Base-by-base conservation (phyloP, 2,113 vertebrate species). In the Ifrita kowaldi region DNA sequence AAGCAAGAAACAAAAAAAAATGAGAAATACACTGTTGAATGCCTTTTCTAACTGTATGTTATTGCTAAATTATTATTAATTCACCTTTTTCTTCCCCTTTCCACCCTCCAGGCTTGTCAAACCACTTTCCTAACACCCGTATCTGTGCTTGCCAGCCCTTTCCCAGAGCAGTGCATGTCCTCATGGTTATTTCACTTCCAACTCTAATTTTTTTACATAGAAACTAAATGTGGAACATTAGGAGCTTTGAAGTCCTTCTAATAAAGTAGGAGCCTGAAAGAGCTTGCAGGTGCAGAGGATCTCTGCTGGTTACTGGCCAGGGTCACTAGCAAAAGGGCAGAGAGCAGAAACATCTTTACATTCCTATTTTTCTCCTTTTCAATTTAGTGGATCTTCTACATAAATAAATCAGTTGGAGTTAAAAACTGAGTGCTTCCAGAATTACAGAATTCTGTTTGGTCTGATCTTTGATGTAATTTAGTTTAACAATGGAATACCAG, bases 51-150 rank as follows among this genome's bases (percentile, higher is more conserved):
- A 47, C 16, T 28, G 6, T 26, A 56, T 11, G 0, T 27, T 69
- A 39, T 52, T 70, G 33, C 15, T 56, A 39, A 73, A 76, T 56
- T 82, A 77, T 28, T 57, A n/a, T 49, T 39, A 55, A 78, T 83
- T 94, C 24, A 49, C 7, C 4, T 63, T 82, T 71, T 90, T 55
- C 6, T 87, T 85, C 21, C 24, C 5, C 7, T 80, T 84, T 74
- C 28, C 26, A 20, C 41, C 46, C 35, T 68, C 47, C 8, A 71
- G 27, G 11, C 14, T 85, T 80, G 15, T 55, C 62, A 89, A 84
- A 82, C 6, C 16, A 13, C 22, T 75, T 73, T 87, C 13, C 21
- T 71, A 63, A 37, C 1, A 5, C 16, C 6, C 1, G 0, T 71
- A 49, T 84, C 84, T 69, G 35, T 44, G 26, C 21, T 74, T 39